Conservation (phyloP, 1,140 invertebrate species). For the Procambarus clarkii region DNA sequence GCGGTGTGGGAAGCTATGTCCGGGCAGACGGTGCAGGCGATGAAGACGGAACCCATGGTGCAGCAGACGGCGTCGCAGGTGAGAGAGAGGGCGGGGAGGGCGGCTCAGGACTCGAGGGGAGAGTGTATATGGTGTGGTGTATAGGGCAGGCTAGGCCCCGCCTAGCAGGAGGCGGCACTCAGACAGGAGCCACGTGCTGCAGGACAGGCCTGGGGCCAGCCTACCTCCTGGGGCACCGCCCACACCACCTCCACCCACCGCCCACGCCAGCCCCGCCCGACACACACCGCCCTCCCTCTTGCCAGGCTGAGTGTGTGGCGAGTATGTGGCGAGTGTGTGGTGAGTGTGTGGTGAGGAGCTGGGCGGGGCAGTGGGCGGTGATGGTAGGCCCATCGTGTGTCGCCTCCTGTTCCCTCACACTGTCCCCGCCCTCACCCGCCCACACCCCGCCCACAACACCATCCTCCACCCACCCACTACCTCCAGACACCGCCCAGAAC, state of each 20-base stretch:
- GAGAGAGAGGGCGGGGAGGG: background rate
- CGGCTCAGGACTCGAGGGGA: background rate
- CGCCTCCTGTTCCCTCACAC: constrained; percentile 22
- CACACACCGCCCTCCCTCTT: background rate
- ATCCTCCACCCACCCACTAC: constrained; percentile 21
- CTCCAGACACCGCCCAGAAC: background rate
- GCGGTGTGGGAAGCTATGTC: constrained; percentile 20
- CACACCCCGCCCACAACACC: constrained; percentile 51
- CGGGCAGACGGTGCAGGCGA: constrained; percentile 29
- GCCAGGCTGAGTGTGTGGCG: background rate
- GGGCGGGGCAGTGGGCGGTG: constrained; percentile 59
- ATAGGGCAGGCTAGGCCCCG: constrained; percentile 57
- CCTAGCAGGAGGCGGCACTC: constrained; percentile 66
- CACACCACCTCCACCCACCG: constrained; percentile 1
- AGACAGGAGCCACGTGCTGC: constrained; percentile 58
- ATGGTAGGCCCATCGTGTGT: constrained; percentile 46
- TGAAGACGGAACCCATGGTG: constrained; percentile 56
- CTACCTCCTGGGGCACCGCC: constrained; percentile 58
- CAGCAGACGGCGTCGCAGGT: constrained; percentile 46
- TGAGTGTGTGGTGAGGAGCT: constrained; percentile 29
- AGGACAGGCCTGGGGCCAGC: constrained; percentile 48
- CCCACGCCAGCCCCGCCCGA: background rate
- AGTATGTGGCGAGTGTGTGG: background rate
- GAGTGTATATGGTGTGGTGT: constrained; percentile 25
- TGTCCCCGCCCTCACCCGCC: constrained; percentile 58